Base-by-base conservation (phyloP, 2,797 vertebrate genomes). In the Microcaecilia unicolor region DNA sequence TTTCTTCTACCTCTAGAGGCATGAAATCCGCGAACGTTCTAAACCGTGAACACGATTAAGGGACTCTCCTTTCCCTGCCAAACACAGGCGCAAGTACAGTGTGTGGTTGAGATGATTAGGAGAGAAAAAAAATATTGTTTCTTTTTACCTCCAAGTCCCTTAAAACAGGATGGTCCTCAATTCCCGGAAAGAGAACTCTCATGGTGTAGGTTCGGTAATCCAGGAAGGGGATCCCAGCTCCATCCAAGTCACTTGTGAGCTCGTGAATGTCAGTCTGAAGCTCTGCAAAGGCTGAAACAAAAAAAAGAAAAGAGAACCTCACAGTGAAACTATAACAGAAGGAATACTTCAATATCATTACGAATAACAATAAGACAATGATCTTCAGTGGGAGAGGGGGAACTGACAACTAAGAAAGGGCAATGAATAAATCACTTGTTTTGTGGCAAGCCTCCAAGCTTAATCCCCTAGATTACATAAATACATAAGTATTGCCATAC, bases 241-340 rank as follows among this genome's bases (percentile, higher is more conserved):
- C 96, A 1, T 99, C 96, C 49, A 99, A 78, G 60, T 99, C 95
- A 4, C 93, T 98, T n/a, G 96, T 99, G 58, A 99, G 46, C 64
- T 99, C 96, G 0, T 99, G 93, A 46, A 99, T 99, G 58, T 99
- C 96, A 0, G 96, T 99, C 71, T 99, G 96, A 1, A 99, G 84
- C 71, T 99, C 96, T 2, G 96, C 96, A 74, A 99, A 99, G 14
- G 96, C 96, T 99, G 64, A 15, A 14, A 41, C 17, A 44, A 6
- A 51, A 20, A 23, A 17, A 25, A n/a, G n/a, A n/a, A n/a, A 41
- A 1, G 2, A 22, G 5, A 28, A n/a, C n/a, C n/a, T n/a, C n/a
- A 10, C 9, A 15, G 15, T 15, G 4, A 4, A 15, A n/a, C n/a
- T n/a, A n/a, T n/a, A n/a, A n/a, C n/a, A n/a, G n/a, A 18, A 7